A percentile compares a stretch with the other conserved stretches of the same genome.
Conservation (phyloP, 2,888 invertebrate species). For the Opisthograptis luteolata region DNA sequence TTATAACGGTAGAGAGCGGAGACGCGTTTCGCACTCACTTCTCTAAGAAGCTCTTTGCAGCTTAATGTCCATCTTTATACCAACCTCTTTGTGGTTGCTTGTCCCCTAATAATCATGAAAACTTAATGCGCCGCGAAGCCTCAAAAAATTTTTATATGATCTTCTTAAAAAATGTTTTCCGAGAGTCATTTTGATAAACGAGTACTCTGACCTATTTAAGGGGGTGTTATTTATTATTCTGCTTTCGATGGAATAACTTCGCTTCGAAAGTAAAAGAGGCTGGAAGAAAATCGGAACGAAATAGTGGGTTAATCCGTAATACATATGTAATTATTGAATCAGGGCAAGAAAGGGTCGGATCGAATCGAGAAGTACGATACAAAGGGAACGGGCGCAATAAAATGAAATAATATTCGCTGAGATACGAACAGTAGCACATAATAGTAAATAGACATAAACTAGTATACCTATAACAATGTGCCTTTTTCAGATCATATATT, state of each 20-base stretch:
- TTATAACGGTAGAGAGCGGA: conserved; percentile 51
- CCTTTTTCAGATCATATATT: too few relatives aligned
- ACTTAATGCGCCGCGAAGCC: conserved; percentile 32
- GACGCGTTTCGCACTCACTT: conserved; percentile 52
- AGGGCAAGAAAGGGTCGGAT: conserved; percentile 33
- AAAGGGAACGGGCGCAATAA: conserved; percentile 23
- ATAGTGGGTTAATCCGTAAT: conserved; percentile 31
- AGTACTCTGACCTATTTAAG: conserved; percentile 20
- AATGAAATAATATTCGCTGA: conserved; percentile 21
- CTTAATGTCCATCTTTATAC: conserved; percentile 44
- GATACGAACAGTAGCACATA: conserved; percentile 14
- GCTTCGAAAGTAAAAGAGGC: neutral
- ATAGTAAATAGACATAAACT: too few relatives aligned
- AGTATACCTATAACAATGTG: too few relatives aligned
- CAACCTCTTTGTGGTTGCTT: conserved; percentile 35
- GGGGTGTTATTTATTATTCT: conserved; percentile 18
- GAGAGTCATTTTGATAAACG: conserved; percentile 21
- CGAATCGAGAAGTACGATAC: conserved; percentile 23
- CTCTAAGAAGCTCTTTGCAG: conserved; percentile 50
- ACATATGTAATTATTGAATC: conserved; percentile 37
- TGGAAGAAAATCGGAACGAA: conserved; percentile 18
- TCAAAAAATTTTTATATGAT: conserved; percentile 22
- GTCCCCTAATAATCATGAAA: conserved; percentile 37
- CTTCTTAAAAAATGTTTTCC: conserved; percentile 14
- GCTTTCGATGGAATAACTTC: conserved; percentile 5